Base-by-base conservation (phyloP, 2,113 vertebrate species). In the Corvus hawaiiensis region DNA sequence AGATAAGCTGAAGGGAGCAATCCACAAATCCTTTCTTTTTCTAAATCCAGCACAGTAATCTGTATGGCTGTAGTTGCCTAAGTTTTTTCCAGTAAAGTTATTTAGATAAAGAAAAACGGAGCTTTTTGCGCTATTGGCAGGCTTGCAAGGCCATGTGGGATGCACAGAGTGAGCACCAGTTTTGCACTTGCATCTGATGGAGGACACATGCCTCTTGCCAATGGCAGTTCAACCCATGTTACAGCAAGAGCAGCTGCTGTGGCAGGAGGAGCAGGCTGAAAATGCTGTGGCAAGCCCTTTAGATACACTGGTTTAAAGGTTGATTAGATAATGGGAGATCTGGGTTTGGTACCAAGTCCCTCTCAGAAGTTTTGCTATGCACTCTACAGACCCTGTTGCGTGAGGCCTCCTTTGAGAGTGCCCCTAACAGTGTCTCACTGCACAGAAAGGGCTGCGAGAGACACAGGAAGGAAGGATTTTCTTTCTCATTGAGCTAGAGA, bases 361-460 rank as follows among this genome's bases (percentile, higher is more conserved):
- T 13, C 63, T 77, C 72, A 41, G 51, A 83, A 51, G 9, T 64
- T 83, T 66, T 54, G 27, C 49, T 16, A 1, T 16, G 16, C 5
- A 2, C 19, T 59, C 14, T 27, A 11, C 28, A 28, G 23, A 33
- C 23, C 13, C 23, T 37, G 23, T 52, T 72, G 43, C 11, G 2
- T 18, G n/a, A 83, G 54, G 23, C 37, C 15, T 43, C 24, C 18
- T 59, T 67, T 56, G 35, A 11, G 23, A 4, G 5, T 39, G 26
- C 44, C 37, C 1, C 0, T 73, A 56, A 35, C 10, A 7, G 26
- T 8, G 12, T 55, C 30, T 62, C 18, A 3, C 62, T 64, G 41
- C 0, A 1, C 48, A 56, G 78, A 61, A 87, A 56, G 21, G 26
- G 18, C 33, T 4, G 3, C 0, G 0, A 75, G 16, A 74, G 10